These are phyloP conservation scores for Gobio gobio DNA, from an alignment of 2,113 vertebrate genomes.

Conservation along the genomic window DNA sequence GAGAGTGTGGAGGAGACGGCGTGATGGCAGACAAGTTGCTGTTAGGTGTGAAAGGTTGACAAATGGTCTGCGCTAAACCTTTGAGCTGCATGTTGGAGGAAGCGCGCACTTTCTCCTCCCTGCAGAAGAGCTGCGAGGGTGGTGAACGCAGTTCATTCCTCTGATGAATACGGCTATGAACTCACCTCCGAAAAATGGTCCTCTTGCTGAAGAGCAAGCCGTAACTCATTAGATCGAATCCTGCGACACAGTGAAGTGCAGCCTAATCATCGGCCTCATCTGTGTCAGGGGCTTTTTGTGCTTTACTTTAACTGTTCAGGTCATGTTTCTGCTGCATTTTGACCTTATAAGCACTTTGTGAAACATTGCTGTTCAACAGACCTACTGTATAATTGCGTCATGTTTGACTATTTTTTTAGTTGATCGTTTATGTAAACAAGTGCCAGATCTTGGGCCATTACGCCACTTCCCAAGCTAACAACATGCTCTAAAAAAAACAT, in stretches of 20 bases:
- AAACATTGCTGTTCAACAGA: not conserved
- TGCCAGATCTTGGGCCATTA: no score
- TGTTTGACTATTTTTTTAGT: no score
- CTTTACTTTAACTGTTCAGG: not conserved
- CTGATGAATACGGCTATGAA: slow-evolving; percentile 64
- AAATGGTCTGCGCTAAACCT: slow-evolving; percentile 58
- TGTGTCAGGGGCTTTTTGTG: not conserved
- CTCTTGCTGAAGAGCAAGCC: slow-evolving; percentile 14
- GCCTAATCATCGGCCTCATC: slow-evolving; percentile 21
- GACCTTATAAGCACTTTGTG: not conserved
- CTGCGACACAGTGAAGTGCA: slow-evolving; percentile 26
- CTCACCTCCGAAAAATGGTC: slow-evolving; percentile 61
- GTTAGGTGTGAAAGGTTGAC: slow-evolving; percentile 50
- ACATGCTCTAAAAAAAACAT: no score
- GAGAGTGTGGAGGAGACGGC: not conserved
- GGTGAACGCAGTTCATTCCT: slow-evolving; percentile 47
- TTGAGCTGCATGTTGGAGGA: slow-evolving; percentile 36
- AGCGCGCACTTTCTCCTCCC: slow-evolving; percentile 37
- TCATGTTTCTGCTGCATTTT: not conserved
- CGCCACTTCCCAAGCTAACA: no score
- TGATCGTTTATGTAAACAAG: no score
- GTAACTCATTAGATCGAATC: slow-evolving; percentile 44
- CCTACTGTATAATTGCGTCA: no score
- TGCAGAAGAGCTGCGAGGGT: slow-evolving; percentile 40
- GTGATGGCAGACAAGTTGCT: slow-evolving; percentile 13